phyloP scores from a whole-genome alignment of 2,797 vertebrate species.

The Gobio occitaniae region DNA sequence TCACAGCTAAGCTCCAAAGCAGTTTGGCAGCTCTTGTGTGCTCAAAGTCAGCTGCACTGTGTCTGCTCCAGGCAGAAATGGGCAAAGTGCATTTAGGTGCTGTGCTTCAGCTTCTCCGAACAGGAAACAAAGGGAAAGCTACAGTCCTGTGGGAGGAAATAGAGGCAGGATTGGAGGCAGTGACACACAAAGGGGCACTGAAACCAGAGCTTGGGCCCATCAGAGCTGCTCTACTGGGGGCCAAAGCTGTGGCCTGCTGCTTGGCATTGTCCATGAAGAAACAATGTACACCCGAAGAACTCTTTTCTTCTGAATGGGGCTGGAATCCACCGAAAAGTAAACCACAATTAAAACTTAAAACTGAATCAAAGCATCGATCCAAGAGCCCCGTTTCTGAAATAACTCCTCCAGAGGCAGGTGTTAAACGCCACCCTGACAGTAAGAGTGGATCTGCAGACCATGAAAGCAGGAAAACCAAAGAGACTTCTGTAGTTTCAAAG shows the following conservation, averaged over 20 bases:
- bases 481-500: conserved; percentile 57
- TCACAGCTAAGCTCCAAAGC: conserved; percentile 66
- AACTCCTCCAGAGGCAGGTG: background rate
- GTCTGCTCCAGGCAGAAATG: conserved; percentile 75
- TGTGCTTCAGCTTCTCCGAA: conserved; percentile 68
- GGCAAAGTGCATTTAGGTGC: conserved; percentile 79
- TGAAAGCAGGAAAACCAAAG: conserved; percentile 34
- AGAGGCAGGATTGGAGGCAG: conserved; percentile 80
- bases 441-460: background rate
- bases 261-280: conserved; percentile 71
- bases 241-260: conserved; percentile 78
- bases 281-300: conserved; percentile 67
- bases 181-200: conserved; percentile 63
- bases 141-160: conserved; percentile 76
- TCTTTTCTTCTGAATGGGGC: conserved; percentile 79
- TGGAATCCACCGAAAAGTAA: conserved; percentile 76
- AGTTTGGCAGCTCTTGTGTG: conserved; percentile 65
- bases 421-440: conserved; percentile 18
- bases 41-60: conserved; percentile 7
- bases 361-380: conserved; percentile 26
- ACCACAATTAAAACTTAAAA: conserved; percentile 33
- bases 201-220: conserved; percentile 73
- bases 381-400: conserved; percentile 38
- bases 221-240: conserved; percentile 78
- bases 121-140: conserved; percentile 67